These are phyloP conservation scores for Lepidurus arcticus DNA, from an alignment of 1,140 invertebrate genomes.

Conservation along the genomic window DNA sequence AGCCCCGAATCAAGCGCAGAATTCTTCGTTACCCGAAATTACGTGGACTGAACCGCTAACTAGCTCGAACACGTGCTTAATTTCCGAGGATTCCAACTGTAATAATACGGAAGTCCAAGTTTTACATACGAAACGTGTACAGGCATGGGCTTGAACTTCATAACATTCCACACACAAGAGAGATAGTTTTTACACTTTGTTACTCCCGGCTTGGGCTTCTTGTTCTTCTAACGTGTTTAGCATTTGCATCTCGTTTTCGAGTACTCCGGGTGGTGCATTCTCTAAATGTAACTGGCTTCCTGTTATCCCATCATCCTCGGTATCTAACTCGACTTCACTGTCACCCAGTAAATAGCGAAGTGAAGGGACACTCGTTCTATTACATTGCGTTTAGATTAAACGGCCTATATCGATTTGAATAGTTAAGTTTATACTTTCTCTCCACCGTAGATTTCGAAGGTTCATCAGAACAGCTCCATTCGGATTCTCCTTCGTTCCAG, in stretches of 20 bases:
- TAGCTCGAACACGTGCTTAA: background rate
- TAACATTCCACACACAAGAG: background rate
- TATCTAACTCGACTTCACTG: conserved; percentile 12
- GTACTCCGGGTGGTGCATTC: background rate
- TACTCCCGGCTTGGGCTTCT: background rate
- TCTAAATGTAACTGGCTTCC: conserved; percentile 15
- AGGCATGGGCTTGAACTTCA: background rate
- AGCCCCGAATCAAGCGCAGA: background rate
- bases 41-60: background rate
- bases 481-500: background rate
- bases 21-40: conserved; percentile 4
- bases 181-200: background rate
- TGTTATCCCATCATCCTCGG: background rate
- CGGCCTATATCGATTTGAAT: background rate
- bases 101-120: background rate
- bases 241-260: conserved; percentile 5
- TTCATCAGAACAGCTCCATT: background rate
- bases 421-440: background rate
- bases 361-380: background rate
- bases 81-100: background rate
- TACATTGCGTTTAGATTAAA: background rate
- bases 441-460: background rate
- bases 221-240: conserved; percentile 4
- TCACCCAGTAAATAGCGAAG: conserved; percentile 5
- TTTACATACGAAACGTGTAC: background rate